Base-by-base conservation (phyloP, 2,888 invertebrate genomes). In the Pegoplata infirma region DNA sequence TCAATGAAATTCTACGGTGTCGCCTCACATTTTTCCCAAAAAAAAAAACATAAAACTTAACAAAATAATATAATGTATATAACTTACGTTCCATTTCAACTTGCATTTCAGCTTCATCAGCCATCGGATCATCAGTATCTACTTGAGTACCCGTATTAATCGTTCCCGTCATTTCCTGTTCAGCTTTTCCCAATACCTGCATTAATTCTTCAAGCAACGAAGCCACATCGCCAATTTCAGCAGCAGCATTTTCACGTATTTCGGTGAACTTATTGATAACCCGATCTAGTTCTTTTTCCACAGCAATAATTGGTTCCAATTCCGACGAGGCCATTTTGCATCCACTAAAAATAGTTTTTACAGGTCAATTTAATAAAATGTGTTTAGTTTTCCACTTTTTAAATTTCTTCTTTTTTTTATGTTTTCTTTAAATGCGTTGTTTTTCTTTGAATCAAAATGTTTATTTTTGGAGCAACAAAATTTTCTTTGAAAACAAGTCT, bases 231-330 rank as follows among this genome's bases (percentile, higher is more conserved):
- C 83, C 81, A 2, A 89, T 86, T 69, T 88, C 87, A 8, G 85
- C 85, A 1, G 85, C 82, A 0, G 88, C 86, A 71, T 87, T 87
- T 14, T 88, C 88, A n/a, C 87, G 86, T 21, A 90, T 87, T 61
- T 86, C 87, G 23, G 86, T 86, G 66, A 90, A 86, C 76, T 89
- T 90, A 14, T 84, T 83, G 12, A 89, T 86, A 8, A 90, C 90
- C 28, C 89, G 85, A 79, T 89, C 88, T 16, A 90, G 83, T 61
- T 90, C 90, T 80, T 89, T 89, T 80, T 90, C 90, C 12, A 90
- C 89, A 3, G 88, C 86, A 51, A 85, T 80, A 73, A 88, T 88
- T 5, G 89, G 87, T 75, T 90, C 90, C 84, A 86, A 86, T 79
- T 88, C 88, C 2, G 66, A 56, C 7, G 71, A 69, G 5, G 74